These are phyloP conservation scores for Columbina picui DNA, from an alignment of 2,113 vertebrate genomes.

Conservation along the genomic window DNA sequence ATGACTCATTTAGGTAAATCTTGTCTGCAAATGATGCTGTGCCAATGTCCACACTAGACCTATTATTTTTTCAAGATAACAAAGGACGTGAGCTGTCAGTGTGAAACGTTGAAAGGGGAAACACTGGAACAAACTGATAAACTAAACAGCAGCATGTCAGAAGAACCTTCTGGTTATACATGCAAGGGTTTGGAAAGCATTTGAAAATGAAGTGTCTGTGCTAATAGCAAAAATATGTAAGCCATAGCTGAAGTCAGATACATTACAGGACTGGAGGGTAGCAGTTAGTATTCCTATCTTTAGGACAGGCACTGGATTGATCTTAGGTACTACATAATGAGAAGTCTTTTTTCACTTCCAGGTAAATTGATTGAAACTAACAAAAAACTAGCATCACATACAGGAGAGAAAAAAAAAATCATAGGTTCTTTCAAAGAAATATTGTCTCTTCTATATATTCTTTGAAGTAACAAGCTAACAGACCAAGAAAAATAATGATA, in stretches of 20 bases:
- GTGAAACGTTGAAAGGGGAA: neutral
- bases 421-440: neutral
- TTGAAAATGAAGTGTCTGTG: slow-evolving; percentile 5
- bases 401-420: neutral
- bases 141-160: slow-evolving; percentile 19
- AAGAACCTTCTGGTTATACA: neutral
- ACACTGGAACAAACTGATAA: slow-evolving; percentile 51
- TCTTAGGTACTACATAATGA: neutral
- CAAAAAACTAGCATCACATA: neutral
- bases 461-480: neutral
- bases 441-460: neutral
- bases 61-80: neutral
- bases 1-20: neutral
- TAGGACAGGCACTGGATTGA: neutral
- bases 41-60: neutral
- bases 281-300: neutral
- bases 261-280: neutral
- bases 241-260: neutral
- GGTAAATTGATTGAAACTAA: neutral
- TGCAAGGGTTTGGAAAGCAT: slow-evolving; percentile 26
- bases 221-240: slow-evolving; percentile 9
- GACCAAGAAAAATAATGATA: neutral
- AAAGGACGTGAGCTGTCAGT: neutral
- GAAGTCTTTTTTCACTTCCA: neutral
- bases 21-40: neutral